These are phyloP conservation scores for Anolis apletophallus DNA, from an alignment of 2,797 vertebrate species.

Conservation along the genomic window DNA sequence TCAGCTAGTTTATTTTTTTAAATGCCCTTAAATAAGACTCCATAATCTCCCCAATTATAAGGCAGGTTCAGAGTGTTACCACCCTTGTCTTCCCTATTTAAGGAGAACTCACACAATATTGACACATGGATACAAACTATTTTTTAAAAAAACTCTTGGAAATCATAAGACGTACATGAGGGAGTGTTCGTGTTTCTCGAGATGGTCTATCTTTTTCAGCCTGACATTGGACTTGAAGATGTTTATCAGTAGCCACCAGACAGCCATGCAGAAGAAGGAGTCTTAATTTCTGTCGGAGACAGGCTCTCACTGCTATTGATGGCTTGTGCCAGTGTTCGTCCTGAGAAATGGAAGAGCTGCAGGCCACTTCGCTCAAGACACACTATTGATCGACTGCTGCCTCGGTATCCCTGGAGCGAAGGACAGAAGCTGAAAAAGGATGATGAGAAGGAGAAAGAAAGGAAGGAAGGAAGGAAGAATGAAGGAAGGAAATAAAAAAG, in stretches of 20 bases:
- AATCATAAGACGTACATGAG: constrained; percentile 38
- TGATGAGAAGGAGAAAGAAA: too few species aligned
- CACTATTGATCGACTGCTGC: constrained; percentile 85
- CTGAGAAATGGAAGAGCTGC: constrained; percentile 87
- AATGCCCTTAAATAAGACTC: background rate
- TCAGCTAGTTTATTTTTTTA: too few species aligned
- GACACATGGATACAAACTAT: background rate
- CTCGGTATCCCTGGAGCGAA: constrained; percentile 75
- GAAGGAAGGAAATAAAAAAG: too few species aligned
- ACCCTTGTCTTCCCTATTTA: background rate
- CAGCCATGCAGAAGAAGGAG: constrained; percentile 78
- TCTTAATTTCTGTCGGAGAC: constrained; percentile 82
- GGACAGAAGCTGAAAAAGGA: constrained; percentile 3
- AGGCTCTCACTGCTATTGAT: constrained; percentile 87
- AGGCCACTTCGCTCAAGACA: constrained; percentile 79
- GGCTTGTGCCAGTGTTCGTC: constrained; percentile 85
- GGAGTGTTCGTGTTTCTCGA: constrained; percentile 75
- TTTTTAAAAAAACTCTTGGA: too few species aligned
- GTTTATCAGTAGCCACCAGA: constrained; percentile 85
- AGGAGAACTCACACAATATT: background rate
- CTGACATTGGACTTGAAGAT: constrained; percentile 80
- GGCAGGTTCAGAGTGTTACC: too few species aligned
- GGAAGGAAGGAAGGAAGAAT: constrained; percentile 18
- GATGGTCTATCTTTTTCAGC: constrained; percentile 82
- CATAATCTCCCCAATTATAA: background rate